These are phyloP conservation scores for Gymnarchus niloticus DNA, from an alignment of 2,113 vertebrate genomes.

Conservation along the genomic window DNA sequence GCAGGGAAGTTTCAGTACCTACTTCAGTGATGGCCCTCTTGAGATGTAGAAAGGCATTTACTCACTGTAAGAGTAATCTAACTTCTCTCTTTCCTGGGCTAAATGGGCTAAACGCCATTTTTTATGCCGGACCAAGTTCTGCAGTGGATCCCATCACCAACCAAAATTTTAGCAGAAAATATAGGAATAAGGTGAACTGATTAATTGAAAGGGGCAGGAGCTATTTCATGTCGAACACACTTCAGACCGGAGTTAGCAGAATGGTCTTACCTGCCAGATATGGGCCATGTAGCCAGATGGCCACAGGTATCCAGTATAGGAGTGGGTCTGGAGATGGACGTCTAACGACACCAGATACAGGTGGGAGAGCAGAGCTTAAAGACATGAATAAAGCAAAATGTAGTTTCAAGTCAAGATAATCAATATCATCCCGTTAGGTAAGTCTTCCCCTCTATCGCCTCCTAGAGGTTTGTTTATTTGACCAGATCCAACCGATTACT, in stretches of 20 bases:
- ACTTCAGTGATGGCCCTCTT: not conserved
- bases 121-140: not conserved
- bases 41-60: not conserved
- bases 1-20: not conserved
- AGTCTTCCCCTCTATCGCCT: not conserved
- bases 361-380: too few species aligned
- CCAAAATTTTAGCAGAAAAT: not conserved
- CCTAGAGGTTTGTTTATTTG: not conserved
- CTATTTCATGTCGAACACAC: not conserved
- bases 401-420: not conserved
- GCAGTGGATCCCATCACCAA: not conserved
- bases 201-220: not conserved
- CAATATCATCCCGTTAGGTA: not conserved
- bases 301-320: not conserved
- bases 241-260: not conserved
- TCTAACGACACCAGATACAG: too few species aligned
- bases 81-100: not conserved
- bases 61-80: too few species aligned
- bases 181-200: not conserved
- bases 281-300: not conserved
- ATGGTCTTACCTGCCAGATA: constrained; percentile 7
- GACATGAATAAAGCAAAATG: not conserved
- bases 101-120: not conserved
- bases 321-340: too few species aligned
- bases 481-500: not conserved